Conservation (phyloP, 2,888 invertebrate species). For the Apomyelois bistriatella region DNA sequence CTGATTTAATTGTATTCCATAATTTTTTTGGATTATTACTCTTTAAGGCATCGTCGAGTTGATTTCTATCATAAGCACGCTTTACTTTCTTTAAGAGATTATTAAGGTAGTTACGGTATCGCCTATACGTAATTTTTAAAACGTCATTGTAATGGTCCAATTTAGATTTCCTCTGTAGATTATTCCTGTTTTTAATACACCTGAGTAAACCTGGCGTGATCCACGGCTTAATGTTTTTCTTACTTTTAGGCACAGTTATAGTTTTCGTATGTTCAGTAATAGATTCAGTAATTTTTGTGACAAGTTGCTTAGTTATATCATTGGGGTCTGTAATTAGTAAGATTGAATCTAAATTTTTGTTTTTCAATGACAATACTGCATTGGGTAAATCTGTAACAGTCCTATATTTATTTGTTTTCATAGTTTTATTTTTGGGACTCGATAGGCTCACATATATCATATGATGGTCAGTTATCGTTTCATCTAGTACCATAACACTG, state of each 20-base stretch:
- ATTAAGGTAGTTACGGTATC: slow-evolving; percentile 5
- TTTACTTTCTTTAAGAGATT: slow-evolving; percentile 9
- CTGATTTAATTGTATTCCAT: slow-evolving; percentile 1
- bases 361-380: neutral
- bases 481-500: neutral
- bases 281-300: neutral
- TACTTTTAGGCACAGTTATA: slow-evolving; percentile 1
- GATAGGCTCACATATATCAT: neutral
- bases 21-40: neutral
- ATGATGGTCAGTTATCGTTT: neutral
- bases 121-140: neutral
- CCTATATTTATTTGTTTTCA: neutral
- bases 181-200: slow-evolving; percentile 1
- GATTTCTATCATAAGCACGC: neutral
- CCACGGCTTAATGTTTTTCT: slow-evolving; percentile 2
- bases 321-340: neutral
- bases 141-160: neutral
- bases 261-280: neutral
- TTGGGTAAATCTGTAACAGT: neutral
- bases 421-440: neutral
- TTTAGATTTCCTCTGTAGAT: neutral
- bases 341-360: neutral
- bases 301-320: neutral
- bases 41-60: neutral
- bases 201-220: neutral